A percentile compares a stretch with the other conserved stretches of the same genome.
Evolutionary conservation across 1,140 invertebrate genomes (phyloP).

Genomic region (Tachypleus tridentatus): DNA sequence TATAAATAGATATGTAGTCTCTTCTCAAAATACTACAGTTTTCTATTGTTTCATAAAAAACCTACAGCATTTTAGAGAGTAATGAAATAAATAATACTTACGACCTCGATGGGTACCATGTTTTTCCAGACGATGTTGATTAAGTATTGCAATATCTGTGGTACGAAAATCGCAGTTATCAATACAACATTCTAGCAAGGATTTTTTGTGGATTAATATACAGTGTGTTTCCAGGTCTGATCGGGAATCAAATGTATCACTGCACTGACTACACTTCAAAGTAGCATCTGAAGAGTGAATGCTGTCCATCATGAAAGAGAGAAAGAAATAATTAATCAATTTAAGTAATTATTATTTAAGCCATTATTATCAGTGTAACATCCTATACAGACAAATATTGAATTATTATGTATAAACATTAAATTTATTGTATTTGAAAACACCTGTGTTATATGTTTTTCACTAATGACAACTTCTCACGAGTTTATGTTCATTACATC

Average conservation of each 20-base stretch:
- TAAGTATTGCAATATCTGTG: constrained; percentile 21
- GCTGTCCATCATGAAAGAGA: neutral
- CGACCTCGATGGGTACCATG: too few species aligned
- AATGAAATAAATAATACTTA: too few species aligned
- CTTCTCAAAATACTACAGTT: too few species aligned
- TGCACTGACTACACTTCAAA: constrained; percentile 29
- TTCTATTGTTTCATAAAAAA: too few species aligned
- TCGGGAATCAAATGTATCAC: constrained; percentile 29
- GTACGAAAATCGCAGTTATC: constrained; percentile 31
- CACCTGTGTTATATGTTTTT: neutral
- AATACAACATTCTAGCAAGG: constrained; percentile 29
- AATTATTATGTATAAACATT: neutral
- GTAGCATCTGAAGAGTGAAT: neutral
- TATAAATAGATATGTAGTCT: too few species aligned
- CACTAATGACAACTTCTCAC: too few species aligned
- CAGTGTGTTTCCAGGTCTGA: constrained; percentile 32
- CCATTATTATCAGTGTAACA: neutral
- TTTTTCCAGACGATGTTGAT: constrained; percentile 27
- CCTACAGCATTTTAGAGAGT: too few species aligned
- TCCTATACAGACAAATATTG: neutral
- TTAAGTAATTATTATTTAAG: constrained; percentile 2
- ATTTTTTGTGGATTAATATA: constrained; percentile 30
- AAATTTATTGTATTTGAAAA: neutral
- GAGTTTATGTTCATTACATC: too few species aligned
- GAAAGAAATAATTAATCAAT: neutral